phyloP scores from a whole-genome alignment of 2,797 vertebrate species.

The Cuculus canorus region DNA sequence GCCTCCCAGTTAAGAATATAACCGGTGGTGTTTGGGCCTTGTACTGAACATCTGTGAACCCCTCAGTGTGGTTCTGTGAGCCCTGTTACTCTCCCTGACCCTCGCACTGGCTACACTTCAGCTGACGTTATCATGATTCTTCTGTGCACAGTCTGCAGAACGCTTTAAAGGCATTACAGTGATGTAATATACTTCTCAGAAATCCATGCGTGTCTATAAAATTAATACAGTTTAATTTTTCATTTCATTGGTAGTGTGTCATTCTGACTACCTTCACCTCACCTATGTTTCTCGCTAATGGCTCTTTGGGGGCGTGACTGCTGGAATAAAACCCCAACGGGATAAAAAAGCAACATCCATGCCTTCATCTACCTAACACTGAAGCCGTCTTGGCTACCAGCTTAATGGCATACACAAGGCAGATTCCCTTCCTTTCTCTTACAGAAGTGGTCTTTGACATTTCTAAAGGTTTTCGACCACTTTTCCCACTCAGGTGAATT shows the following conservation, averaged over 20 bases:
- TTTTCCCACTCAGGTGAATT: conserved; percentile 28
- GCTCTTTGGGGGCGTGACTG: background rate
- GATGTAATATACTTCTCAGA: background rate
- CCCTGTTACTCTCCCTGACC: background rate
- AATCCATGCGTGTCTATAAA: background rate
- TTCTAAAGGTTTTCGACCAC: conserved; percentile 45
- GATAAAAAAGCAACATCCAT: background rate
- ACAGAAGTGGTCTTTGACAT: background rate
- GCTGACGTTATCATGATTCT: background rate
- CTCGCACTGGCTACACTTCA: background rate
- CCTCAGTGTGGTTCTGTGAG: background rate
- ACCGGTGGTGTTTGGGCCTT: background rate
- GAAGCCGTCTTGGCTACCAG: conserved; percentile 4
- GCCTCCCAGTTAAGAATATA: background rate
- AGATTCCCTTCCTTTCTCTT: conserved; percentile 5
- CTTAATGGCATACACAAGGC: background rate
- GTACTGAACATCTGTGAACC: background rate
- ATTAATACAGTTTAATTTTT: conserved; percentile 29
- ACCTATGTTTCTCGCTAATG: background rate
- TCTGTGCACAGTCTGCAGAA: background rate
- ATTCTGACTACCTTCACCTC: background rate
- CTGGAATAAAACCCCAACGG: background rate
- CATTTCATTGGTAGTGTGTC: background rate
- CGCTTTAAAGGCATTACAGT: background rate
- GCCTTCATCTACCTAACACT: background rate